Evolutionary conservation across 1,140 invertebrate species (phyloP).

Genomic region (Pseudomyrmex flavicornis): DNA sequence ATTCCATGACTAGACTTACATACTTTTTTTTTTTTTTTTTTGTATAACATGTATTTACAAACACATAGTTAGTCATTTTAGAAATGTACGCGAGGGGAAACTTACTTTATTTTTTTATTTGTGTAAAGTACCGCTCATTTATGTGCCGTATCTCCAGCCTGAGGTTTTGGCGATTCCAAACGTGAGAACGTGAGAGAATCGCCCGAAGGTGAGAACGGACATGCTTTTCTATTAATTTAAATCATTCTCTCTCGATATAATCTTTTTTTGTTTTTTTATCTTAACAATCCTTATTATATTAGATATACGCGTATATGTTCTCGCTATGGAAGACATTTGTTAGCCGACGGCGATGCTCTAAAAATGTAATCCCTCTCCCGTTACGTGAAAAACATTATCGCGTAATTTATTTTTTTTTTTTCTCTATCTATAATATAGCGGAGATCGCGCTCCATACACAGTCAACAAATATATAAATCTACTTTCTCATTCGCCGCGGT

Average conservation of each 20-base stretch:
- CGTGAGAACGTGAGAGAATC: conserved; percentile 26
- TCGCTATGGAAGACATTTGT: conserved; percentile 23
- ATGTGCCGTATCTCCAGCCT: conserved; percentile 29
- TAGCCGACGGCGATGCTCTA: conserved; percentile 39
- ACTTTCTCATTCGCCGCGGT: background rate
- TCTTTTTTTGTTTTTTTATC: conserved; percentile 23
- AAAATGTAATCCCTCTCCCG: background rate
- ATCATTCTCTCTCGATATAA: conserved; percentile 38
- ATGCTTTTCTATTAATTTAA: conserved; percentile 32
- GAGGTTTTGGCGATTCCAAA: conserved; percentile 48
- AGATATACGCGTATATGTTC: conserved; percentile 34
- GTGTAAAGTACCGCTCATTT: conserved; percentile 43
- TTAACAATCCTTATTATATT: conserved; percentile 30
- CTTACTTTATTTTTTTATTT: conserved; percentile 56
- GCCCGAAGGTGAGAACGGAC: conserved; percentile 39
- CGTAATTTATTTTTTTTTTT: background rate
- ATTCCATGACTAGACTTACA: conserved; percentile 43
- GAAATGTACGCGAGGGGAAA: conserved; percentile 60
- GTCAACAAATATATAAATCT: conserved; percentile 21
- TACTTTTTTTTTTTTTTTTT: conserved; percentile 7
- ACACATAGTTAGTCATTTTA: conserved; percentile 62
- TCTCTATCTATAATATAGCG: background rate
- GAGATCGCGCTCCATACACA: conserved; percentile 33
- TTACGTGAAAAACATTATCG: no score
- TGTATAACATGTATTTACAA: conserved; percentile 60